Evolutionary conservation across 2,797 vertebrate genomes (phyloP), one percentile per base, ranked within the genome.

Genomic region (Sciaenops ocellatus): DNA sequence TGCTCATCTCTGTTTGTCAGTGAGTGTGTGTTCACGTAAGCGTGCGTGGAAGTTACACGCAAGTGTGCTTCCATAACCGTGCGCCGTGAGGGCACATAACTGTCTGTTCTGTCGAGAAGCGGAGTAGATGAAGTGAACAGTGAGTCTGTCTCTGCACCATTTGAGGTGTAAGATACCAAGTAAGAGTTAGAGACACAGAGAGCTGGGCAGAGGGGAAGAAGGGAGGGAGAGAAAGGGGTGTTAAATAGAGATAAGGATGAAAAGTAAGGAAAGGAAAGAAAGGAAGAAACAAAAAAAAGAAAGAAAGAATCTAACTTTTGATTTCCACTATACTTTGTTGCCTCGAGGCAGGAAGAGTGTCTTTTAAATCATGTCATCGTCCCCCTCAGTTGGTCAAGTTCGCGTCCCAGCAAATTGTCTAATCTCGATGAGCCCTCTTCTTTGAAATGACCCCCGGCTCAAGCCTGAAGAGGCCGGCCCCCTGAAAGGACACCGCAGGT

Each of bases 61-160:
- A 70, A 70, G 69, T 70, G 59, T 2, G 61, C 83, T 56, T 78
- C 80, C 65, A 70, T 69, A 78, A 73, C 76, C 1, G 38, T 76
- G 52, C 79, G 79, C 64, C 47, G 69, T 64, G 57, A 79, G 77
- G 74, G 76, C 76, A 82, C 76, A 82, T 85, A 69, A 48, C 72
- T 85, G 85, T 85, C 64, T 84, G 66, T 79, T 76, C 73, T 77
- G 78, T 74, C 5, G 46, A 63, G 51, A 57, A 83, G 79, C 34
- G 4, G 38, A 81, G 85, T 56, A 76, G 80, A 88, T 78, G 88
- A 86, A 87, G 83, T 86, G 79, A 89, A 84, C 80, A 82, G 84
- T 60, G 78, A 87, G 73, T 77, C 80, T 84, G 76, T 86, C 83
- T 84, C 79, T 91, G 91, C 88, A 85, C 82, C 83, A 89, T 90